Conservation (phyloP, 1,140 invertebrate genomes). For the Drosophila pseudoananassae region DNA sequence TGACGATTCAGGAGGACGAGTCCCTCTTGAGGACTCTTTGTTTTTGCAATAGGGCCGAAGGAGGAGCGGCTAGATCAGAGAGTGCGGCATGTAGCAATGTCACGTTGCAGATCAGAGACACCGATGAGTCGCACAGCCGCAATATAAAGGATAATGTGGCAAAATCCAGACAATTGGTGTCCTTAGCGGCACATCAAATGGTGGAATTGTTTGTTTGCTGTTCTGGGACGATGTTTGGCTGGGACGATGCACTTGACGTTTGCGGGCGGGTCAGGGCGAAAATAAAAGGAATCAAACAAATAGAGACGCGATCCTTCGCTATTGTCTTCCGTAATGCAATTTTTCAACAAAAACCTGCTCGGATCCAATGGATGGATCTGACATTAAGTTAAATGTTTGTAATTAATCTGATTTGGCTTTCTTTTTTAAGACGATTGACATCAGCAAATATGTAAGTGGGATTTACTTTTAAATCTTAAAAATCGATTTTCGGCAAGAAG, state of each 20-base stretch:
- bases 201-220: slow-evolving; percentile 49
- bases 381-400: neutral
- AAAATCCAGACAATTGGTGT: slow-evolving; percentile 78
- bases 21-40: slow-evolving; percentile 40
- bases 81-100: slow-evolving; percentile 62
- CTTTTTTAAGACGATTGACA: neutral
- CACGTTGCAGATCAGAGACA: slow-evolving; percentile 72
- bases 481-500: neutral
- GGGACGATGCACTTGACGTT: slow-evolving; percentile 66
- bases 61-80: slow-evolving; percentile 62
- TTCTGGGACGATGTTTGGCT: slow-evolving; percentile 53
- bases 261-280: slow-evolving; percentile 51
- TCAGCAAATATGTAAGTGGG: neutral
- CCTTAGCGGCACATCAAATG: slow-evolving; percentile 76
- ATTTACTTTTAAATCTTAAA: neutral
- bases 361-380: neutral
- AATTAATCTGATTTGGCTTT: slow-evolving; percentile 2
- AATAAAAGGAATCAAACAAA: slow-evolving; percentile 77
- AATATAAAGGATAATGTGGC: slow-evolving; percentile 80
- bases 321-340: slow-evolving; percentile 51
- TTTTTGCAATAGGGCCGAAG: slow-evolving; percentile 56
- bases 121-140: slow-evolving; percentile 49
- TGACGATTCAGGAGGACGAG: slow-evolving; percentile 19
- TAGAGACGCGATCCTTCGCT: slow-evolving; percentile 23
- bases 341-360: slow-evolving; percentile 18